Conservation (phyloP, 2,888 invertebrate species). For the Drosophila tripunctata region DNA sequence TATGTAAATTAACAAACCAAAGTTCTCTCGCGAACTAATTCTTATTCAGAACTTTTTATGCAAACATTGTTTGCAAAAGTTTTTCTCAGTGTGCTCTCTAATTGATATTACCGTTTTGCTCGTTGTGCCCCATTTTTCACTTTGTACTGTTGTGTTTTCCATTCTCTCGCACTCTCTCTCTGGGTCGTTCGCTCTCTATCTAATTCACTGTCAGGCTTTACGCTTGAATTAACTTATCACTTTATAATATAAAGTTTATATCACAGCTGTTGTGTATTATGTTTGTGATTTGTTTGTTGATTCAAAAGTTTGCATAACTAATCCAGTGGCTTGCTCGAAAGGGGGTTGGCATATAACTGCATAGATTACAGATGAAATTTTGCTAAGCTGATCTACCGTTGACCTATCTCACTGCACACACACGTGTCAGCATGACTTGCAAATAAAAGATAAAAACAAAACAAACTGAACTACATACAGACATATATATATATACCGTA, state of each 20-base stretch:
- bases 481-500: not conserved
- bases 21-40: too few species aligned
- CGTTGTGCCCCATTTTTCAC: constrained; percentile 2
- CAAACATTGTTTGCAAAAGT: not conserved
- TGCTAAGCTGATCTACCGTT: not conserved
- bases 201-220: not conserved
- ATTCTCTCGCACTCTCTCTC: not conserved
- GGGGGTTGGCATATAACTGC: not conserved
- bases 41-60: too few species aligned
- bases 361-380: not conserved
- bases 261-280: constrained; percentile 11
- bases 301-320: not conserved
- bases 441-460: not conserved
- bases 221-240: constrained; percentile 16
- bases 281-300: not conserved
- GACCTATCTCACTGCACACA: constrained; percentile 21
- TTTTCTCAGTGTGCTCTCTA: constrained; percentile 12
- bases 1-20: too few species aligned
- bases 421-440: constrained; percentile 11
- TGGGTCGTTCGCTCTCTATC: not conserved
- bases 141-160: constrained; percentile 1
- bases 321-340: constrained; percentile 12
- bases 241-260: constrained; percentile 6
- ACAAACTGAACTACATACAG: constrained; percentile 1
- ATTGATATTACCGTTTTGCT: constrained; percentile 14